Evolutionary conservation across 2,113 vertebrate species (phyloP).

Genomic region (cattle (Bos taurus)): DNA sequence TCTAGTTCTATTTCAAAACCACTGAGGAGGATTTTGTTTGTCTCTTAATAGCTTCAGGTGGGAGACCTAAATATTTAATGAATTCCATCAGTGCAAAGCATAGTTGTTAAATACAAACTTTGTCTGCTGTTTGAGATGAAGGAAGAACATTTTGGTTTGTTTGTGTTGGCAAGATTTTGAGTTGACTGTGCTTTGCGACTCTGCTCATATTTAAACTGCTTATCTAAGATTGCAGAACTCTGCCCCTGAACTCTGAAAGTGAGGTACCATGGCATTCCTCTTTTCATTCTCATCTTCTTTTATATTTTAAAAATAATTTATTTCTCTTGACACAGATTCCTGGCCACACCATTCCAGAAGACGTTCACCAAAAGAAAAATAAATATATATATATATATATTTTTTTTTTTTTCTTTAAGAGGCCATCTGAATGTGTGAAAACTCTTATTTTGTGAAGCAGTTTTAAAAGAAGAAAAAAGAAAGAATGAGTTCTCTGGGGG

Average conservation of each 20-base stretch:
- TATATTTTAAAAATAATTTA: neutral
- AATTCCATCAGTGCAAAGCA: neutral
- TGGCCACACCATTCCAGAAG: neutral
- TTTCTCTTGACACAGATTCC: neutral
- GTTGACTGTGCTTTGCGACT: fast-evolving
- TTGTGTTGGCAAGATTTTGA: neutral
- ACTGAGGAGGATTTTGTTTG: neutral
- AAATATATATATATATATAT: neutral
- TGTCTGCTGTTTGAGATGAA: neutral
- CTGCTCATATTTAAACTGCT: neutral
- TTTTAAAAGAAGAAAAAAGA: neutral
- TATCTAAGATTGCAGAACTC: neutral
- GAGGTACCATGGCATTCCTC: neutral
- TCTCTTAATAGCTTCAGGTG: neutral
- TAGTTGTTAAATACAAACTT: neutral
- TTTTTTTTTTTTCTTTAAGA: neutral
- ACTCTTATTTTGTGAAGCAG: neutral
- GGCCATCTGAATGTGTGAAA: neutral
- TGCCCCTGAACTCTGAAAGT: neutral
- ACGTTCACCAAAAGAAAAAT: neutral
- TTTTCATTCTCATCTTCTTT: neutral
- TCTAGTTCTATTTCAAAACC: neutral
- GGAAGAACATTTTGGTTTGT: neutral
- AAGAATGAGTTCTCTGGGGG: neutral
- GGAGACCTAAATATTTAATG: neutral